Evolutionary conservation across 1,140 invertebrate species (phyloP), one percentile per base, ranked within the genome.

Genomic region (Trachelipus rathkii): DNA sequence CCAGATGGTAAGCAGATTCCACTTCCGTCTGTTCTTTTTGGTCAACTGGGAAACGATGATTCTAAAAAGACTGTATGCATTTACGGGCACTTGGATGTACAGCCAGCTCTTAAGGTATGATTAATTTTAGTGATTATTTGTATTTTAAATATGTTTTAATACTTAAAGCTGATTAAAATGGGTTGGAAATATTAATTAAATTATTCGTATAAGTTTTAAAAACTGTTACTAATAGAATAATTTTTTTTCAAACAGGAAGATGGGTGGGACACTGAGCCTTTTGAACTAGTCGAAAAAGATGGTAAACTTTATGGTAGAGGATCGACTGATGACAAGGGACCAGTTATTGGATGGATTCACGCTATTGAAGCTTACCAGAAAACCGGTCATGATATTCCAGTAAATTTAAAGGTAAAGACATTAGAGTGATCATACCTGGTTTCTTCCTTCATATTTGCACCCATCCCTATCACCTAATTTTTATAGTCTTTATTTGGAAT

Each of bases 1-100:
- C 87, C 89, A 19, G 91, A 92, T 86, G 93, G 92, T 10, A 86
- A 85, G 73, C 85, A 89, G 81, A 85, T 97, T 44, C 88, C 90
- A 45, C 85, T 98, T 45, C 97, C 97, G 0, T 95, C 96, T 44
- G 92, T 96, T 10, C 82, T 99, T 23, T 86, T 97, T n/a, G 96
- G 91, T 23, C 86, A 85, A 44, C 87, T 98, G 69, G 96, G 95
- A 77, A 90, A 89, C 80, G 94, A 98, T 84, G 87, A 90, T 0
- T 89, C 89, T 8, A 97, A 96, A 84, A 93, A 79, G 46, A 99
- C 96, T 19, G 89, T 99, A 67, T 89, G 94, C 72, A 88, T 99
- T 71, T 99, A 99, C 87, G 97, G 97, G 0, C 97, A 99, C 87
- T 89, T 99, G 82, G 97, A 99, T 89, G 97, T 99, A 1, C 97